Evolutionary conservation across 2,113 vertebrate species (phyloP), one percentile per base, ranked within the genome.

Genomic region (Dicerorhinus sumatrensis): DNA sequence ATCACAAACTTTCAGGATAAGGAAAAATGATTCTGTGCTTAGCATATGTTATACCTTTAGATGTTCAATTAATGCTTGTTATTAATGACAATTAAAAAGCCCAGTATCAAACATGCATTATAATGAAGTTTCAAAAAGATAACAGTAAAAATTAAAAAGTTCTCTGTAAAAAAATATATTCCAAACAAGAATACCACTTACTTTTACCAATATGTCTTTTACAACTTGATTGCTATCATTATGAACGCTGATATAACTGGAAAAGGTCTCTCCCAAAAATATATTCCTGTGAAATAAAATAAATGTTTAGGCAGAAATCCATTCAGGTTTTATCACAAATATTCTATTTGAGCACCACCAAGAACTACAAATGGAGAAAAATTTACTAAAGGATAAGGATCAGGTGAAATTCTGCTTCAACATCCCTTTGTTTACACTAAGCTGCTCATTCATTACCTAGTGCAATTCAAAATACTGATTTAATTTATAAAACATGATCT

Each of bases 221-320:
- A 99, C 99, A 65, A 99, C 98, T 98, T 99, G 99, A 97, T 21
- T 99, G 98, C 99, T 99, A 98, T 99, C 99, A 94, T 99, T 99
- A 98, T 99, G 99, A 87, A 99, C 99, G 2, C 99, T 99, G 97
- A 99, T 99, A 90, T 99, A 99, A 98, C 99, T 99, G 98, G 99
- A 99, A 99, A 99, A 99, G 0, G 99, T 99, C 98, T 99, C 99
- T 17, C 99, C 99, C 21, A 99, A 99, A 98, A 99, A 99, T 98
- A 99, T 99, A 96, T 99, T 99, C 92, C 99, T 99, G 98, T 97
- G 54, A 97, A 89, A 96, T 54, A 70, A 93, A 96, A 70, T 48
- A 72, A 73, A 48, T 33, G 54, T 97, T 97, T 87, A 98, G 63
- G 36, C 12, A 95, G 65, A 79, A 88, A 96, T 84, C 31, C 42